phyloP scores from a whole-genome alignment of 2,113 vertebrate genomes.

The Collichthys lucidus region DNA sequence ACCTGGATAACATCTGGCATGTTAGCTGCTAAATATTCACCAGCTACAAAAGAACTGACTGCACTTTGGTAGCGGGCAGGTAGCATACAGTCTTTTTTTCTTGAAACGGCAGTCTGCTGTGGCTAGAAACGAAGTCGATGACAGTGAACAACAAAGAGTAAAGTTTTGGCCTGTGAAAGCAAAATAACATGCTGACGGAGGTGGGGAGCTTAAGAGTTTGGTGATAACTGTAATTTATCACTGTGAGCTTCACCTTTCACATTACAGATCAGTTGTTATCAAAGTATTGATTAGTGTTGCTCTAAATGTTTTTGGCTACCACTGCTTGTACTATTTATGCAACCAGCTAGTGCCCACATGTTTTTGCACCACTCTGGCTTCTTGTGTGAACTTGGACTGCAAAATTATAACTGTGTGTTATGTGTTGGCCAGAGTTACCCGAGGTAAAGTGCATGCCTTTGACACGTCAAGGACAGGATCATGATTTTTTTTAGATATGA shows the following conservation, averaged over 20 bases:
- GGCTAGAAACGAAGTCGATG: background rate
- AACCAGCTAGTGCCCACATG: background rate
- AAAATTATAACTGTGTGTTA: conserved; percentile 5
- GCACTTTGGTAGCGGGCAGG: background rate
- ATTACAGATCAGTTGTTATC: background rate
- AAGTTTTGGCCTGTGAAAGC: background rate
- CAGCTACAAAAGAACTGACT: background rate
- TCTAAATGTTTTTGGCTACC: background rate
- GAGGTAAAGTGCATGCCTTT: conserved; percentile 7
- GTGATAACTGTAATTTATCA: background rate
- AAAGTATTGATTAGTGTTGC: background rate
- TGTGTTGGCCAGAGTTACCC: background rate
- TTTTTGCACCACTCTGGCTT: conserved; percentile 11
- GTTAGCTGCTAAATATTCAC: background rate
- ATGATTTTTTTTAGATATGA: background rate
- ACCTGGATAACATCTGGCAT: background rate
- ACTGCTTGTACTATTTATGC: background rate
- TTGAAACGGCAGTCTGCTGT: background rate
- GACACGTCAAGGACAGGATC: conserved; percentile 7
- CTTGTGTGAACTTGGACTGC: conserved; percentile 16
- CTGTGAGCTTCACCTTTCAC: background rate
- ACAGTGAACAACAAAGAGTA: background rate
- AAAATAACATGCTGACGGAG: background rate
- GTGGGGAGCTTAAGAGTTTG: background rate
- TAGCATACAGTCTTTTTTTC: background rate